Evolutionary conservation across 2,113 vertebrate genomes (phyloP), one percentile per base, ranked within the genome.

Genomic region (Petrocephalus zakoni): DNA sequence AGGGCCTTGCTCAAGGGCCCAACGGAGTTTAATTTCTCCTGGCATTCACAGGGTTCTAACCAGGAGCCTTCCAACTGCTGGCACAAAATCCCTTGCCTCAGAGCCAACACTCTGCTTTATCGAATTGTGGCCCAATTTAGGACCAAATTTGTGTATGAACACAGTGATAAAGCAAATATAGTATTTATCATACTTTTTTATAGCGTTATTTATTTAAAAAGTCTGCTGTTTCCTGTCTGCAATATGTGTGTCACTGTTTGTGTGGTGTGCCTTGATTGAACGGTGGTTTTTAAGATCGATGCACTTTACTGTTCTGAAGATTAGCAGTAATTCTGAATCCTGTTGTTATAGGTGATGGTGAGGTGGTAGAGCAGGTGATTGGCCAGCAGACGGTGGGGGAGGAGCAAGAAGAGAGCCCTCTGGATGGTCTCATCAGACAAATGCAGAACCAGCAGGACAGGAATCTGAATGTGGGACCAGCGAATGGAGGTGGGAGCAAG

Each of bases 351-450:
- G 98, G 97, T 92, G 97, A 99, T 68, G 98, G 98, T 0, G 98
- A 99, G 91, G 96, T 99, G 88, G 96, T 99, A 81, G 98, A 99
- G 92, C 98, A 99, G 94, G 98, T 99, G 87, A 98, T 99, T 34
- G 98, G 98, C 58, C 98, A 99, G 92, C 98, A 99, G 92, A 98
- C 97, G 0, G 92, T 91, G 13, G 97, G 95, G 58, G 97, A 97
- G 89, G 96, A 95, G 90, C 96, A 95, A 75, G 97, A 97, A 92
- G 97, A 97, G 89, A 98, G 96, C 89, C 94, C 97, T n/a, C 94
- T 99, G 88, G 98, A 99, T 92, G 97, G 95, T 87, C 96, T 97
- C 91, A 99, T 99, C 93, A 95, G 98, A 82, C 97, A 98, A 92
- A 92, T 99, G 34, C 98, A 99, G 92, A 94, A 97, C 89, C 97